These are phyloP conservation scores for Drosophila albomicans DNA, from an alignment of 1,140 invertebrate species.

Conservation along the genomic window DNA sequence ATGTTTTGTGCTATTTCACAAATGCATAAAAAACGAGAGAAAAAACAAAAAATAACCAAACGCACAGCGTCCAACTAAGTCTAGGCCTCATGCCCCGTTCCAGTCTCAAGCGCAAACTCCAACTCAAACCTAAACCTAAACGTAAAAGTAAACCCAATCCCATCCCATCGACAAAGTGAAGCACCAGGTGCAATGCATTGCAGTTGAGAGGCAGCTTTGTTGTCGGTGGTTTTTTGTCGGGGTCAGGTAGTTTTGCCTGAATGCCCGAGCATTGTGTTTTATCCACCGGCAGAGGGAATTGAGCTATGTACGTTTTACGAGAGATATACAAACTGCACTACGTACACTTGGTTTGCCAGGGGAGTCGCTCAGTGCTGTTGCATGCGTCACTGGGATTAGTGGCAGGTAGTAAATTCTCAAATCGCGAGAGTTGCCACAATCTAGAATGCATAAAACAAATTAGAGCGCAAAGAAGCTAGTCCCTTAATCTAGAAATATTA, in stretches of 20 bases:
- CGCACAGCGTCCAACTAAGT: conserved; percentile 45
- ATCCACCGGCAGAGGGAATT: conserved; percentile 36
- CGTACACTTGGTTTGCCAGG: not conserved
- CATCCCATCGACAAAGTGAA: conserved; percentile 14
- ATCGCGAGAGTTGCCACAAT: conserved; percentile 43
- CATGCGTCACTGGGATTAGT: conserved; percentile 65
- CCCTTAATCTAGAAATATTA: too few species aligned
- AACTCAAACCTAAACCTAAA: not conserved
- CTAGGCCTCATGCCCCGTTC: conserved; percentile 23
- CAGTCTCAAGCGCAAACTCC: not conserved
- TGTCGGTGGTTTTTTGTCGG: conserved; percentile 26
- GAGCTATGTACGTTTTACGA: conserved; percentile 54
- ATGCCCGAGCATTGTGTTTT: conserved; percentile 70
- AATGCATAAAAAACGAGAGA: conserved; percentile 66
- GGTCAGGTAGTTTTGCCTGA: conserved; percentile 73
- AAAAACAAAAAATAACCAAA: conserved; percentile 17
- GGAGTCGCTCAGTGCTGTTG: conserved; percentile 24
- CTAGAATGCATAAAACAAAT: too few species aligned
- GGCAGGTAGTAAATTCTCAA: conserved; percentile 55
- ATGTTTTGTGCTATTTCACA: conserved; percentile 70
- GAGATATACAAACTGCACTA: conserved; percentile 27
- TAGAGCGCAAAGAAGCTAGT: too few species aligned
- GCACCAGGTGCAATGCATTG: conserved; percentile 71
- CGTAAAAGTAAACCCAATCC: conserved; percentile 4
- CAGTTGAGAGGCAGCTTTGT: conserved; percentile 47